Percentiles rank a stretch among this genome's conserved stretches.
phyloP scores from a whole-genome alignment of 2,888 invertebrate species.

The Apodemia mormo region DNA sequence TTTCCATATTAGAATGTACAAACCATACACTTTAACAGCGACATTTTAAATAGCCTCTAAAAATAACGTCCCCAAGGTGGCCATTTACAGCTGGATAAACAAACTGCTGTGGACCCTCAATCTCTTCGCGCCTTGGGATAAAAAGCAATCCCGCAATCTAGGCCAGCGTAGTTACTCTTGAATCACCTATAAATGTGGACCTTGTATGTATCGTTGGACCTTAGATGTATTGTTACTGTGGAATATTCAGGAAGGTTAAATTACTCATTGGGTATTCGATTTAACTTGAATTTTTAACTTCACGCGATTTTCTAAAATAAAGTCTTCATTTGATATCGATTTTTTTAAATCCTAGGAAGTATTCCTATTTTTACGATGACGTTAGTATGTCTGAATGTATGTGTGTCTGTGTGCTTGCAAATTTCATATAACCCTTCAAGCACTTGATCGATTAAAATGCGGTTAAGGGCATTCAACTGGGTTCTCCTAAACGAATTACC shows the following conservation, averaged over 20 bases:
- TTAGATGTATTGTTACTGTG: neutral
- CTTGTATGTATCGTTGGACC: neutral
- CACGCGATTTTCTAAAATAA: no score
- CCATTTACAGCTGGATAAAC: neutral
- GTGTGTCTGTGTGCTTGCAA: no score
- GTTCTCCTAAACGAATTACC: no score
- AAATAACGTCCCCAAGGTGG: neutral
- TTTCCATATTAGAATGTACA: neutral
- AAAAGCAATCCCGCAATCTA: constrained; percentile 17
- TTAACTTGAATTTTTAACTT: neutral
- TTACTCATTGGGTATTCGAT: neutral
- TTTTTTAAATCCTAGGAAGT: no score
- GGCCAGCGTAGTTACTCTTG: constrained; percentile 15
- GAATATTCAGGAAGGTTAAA: neutral
- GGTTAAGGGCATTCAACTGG: no score
- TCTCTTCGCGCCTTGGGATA: constrained; percentile 15
- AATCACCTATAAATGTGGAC: constrained; percentile 2
- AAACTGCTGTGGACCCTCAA: neutral
- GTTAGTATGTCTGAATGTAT: no score
- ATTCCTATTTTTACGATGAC: no score
- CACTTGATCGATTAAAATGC: no score
- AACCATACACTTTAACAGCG: neutral
- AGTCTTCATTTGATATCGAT: no score
- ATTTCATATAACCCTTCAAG: no score
- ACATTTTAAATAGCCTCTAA: neutral